Evolutionary conservation across 2,797 vertebrate genomes (phyloP).

Genomic region (Otolemur crassicaudatus): DNA sequence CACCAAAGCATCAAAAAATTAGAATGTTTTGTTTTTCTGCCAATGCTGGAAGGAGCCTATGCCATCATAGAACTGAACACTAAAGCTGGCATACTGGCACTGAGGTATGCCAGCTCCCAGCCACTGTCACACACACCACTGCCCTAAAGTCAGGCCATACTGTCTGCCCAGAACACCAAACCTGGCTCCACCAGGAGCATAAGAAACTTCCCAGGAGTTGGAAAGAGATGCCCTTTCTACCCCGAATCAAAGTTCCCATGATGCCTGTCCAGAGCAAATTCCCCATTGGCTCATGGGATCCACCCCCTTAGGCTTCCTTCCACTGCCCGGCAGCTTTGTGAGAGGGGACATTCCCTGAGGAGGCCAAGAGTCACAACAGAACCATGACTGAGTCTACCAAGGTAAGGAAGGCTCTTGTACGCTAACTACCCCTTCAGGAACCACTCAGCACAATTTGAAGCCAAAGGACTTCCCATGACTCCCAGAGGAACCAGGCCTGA

Average conservation of each 20-base stretch:
- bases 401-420: conserved; percentile 80
- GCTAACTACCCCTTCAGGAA: background rate
- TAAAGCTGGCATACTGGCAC: background rate
- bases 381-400: conserved; percentile 86
- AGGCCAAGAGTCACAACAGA: background rate
- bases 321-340: background rate
- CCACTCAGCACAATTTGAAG: background rate
- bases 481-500: background rate
- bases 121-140: background rate
- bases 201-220: background rate
- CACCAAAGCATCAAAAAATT: background rate
- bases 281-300: conserved; percentile 73
- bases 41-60: background rate
- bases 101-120: background rate
- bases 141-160: background rate
- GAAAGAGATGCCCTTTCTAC: background rate
- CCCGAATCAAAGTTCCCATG: conserved; percentile 50
- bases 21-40: background rate
- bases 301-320: conserved; percentile 63
- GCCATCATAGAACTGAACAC: background rate
- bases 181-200: background rate
- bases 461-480: background rate
- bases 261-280: conserved; percentile 42
- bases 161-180: background rate
- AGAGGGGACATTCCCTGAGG: conserved; percentile 47